These are phyloP conservation scores for Heliocidaris erythrogramma DNA, from an alignment of 35 echinoderm and acorn worm genomes.

Conservation along the genomic window DNA sequence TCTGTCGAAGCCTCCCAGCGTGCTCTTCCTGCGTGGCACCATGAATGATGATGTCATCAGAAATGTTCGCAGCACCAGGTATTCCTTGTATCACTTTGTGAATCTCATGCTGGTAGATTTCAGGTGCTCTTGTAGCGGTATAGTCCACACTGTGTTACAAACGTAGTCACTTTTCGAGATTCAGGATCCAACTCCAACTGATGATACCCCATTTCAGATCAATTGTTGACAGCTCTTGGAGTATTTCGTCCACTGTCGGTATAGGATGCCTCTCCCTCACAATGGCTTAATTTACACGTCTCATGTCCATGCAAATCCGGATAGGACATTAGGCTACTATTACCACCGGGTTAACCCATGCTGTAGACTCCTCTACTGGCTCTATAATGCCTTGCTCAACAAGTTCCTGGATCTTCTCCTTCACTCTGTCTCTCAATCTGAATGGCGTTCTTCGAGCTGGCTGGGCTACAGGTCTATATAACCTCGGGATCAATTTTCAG, in stretches of 20 bases:
- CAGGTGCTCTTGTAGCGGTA: slow-evolving; percentile 43
- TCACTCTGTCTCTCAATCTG: background rate
- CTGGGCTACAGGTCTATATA: background rate
- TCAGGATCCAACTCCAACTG: background rate
- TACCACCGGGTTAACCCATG: background rate
- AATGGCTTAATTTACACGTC: slow-evolving; percentile 60
- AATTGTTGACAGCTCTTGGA: background rate
- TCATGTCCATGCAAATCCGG: slow-evolving; percentile 76
- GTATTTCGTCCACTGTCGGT: background rate
- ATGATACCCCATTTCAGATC: background rate
- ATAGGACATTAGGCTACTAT: slow-evolving; percentile 53
- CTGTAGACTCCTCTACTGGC: slow-evolving; percentile 31
- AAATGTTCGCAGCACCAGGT: slow-evolving; percentile 46
- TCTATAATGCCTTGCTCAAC: slow-evolving; percentile 57
- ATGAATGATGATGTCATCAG: slow-evolving; percentile 68
- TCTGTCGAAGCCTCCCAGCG: slow-evolving; percentile 28
- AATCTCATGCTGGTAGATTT: slow-evolving; percentile 47
- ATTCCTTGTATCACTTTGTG: slow-evolving; percentile 29
- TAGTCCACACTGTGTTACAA: background rate
- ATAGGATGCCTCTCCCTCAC: slow-evolving; percentile 59
- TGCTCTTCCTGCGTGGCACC: slow-evolving; percentile 56
- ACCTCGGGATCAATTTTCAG: background rate
- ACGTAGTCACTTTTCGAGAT: background rate
- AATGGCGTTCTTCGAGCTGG: background rate
- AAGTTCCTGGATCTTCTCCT: background rate